Evolutionary conservation across 2,797 vertebrate species (phyloP), one percentile per base, ranked within the genome.

Genomic region (Parauchenoglanis ngamensis): DNA sequence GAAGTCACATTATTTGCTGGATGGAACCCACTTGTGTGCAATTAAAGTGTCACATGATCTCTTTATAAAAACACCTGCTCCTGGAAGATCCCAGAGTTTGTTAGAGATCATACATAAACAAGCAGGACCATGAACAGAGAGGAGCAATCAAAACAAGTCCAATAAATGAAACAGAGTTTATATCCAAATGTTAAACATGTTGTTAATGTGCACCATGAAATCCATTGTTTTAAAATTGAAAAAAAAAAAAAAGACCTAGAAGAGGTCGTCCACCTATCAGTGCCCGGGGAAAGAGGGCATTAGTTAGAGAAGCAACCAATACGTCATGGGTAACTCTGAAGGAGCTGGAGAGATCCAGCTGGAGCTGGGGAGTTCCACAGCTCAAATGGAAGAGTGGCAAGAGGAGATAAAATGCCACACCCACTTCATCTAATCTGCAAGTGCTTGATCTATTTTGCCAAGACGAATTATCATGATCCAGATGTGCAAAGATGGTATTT

Each of bases 401-500:
- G n/a, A 65, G 23, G 63, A 65, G 63, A 65, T 28, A 65, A 65
- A 65, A 12, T 11, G 28, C 28, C 67, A 68, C 28, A 5, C 28
- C 28, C 67, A 67, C 11, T 73, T 23, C 72, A 23, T 46, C 44
- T 10, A 46, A 12, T 49, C 75, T 56, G 15, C 12, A 77, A 28
- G 49, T 28, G 5, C 13, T 17, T 8, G 12, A 73, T 40, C 3
- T 73, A 46, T 73, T 46, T 46, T 73, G 70, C 28, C 19, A 72
- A 44, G 35, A 73, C 23, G 40, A 73, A 76, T 77, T 23, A 77
- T 77, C 13, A 77, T 49, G 52, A 77, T 77, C n/a, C 75, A 31
- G 73, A 76, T 76, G 73, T 77, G 13, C 73, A 77, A 13, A 7
- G 6, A 25, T 17, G 49, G 54, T 54, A 28, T 77, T 52, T 54